These are phyloP conservation scores for Diphyllodes magnificus DNA, from an alignment of 2,113 vertebrate species.

Conservation along the genomic window DNA sequence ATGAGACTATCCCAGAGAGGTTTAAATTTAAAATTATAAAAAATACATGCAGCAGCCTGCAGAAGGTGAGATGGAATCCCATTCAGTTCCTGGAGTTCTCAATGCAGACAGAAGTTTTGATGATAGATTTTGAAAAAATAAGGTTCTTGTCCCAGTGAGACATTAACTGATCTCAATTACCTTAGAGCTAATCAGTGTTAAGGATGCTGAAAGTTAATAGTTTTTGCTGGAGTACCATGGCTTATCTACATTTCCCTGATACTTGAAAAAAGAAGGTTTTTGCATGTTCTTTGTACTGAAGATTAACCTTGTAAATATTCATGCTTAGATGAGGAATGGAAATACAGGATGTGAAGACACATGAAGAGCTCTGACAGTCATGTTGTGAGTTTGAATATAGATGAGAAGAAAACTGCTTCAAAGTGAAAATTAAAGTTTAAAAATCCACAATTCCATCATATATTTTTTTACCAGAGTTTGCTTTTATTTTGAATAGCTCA, in stretches of 20 bases:
- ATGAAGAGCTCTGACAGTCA: neutral
- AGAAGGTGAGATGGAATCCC: neutral
- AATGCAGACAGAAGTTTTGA: neutral
- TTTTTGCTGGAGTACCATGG: neutral
- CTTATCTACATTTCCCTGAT: neutral
- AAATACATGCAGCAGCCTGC: neutral
- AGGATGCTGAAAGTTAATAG: neutral
- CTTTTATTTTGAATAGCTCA: neutral
- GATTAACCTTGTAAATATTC: neutral
- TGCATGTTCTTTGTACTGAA: neutral
- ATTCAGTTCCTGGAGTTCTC: neutral
- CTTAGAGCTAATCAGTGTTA: conserved; percentile 22
- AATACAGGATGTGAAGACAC: neutral
- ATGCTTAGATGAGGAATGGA: neutral
- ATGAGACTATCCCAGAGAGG: neutral
- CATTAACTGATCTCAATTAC: conserved; percentile 22
- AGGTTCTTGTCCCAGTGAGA: neutral
- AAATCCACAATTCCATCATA: neutral
- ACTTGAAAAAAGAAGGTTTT: neutral
- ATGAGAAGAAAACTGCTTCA: neutral
- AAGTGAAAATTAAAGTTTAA: neutral
- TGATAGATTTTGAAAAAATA: neutral
- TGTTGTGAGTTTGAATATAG: neutral
- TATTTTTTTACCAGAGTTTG: neutral
- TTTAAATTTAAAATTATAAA: conserved; percentile 20